A percentile compares a stretch with the other conserved stretches of the same genome.
phyloP scores from a whole-genome alignment of 2,113 vertebrate species.

The Nanorana parkeri region DNA sequence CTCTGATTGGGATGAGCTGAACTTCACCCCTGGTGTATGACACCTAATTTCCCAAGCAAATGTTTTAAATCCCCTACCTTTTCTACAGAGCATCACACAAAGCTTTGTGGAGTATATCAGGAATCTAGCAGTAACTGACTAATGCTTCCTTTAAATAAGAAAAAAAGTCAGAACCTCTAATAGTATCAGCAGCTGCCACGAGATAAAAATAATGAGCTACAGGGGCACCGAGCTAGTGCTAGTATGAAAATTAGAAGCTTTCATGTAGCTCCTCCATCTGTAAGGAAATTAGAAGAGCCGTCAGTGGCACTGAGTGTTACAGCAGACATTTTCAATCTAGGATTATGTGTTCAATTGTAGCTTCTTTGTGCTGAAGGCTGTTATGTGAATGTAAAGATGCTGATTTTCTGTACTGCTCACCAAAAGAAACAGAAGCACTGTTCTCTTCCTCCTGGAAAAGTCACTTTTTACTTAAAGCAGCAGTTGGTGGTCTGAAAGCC shows the following conservation, averaged over 20 bases:
- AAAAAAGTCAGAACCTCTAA: constrained; percentile 69
- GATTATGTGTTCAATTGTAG: constrained; percentile 57
- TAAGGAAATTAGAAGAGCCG: constrained; percentile 54
- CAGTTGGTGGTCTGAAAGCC: background rate
- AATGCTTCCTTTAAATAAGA: constrained; percentile 71
- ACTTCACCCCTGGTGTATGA: constrained; percentile 73
- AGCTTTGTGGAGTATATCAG: constrained; percentile 70
- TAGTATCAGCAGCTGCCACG: constrained; percentile 69
- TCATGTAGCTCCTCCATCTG: constrained; percentile 57
- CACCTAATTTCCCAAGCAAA: constrained; percentile 75
- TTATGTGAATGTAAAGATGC: constrained; percentile 53
- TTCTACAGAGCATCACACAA: constrained; percentile 68
- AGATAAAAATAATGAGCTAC: constrained; percentile 70
- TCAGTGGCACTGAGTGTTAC: constrained; percentile 35
- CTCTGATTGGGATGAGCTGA: constrained; percentile 72
- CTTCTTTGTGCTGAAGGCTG: constrained; percentile 55
- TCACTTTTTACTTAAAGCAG: background rate
- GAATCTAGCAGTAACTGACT: constrained; percentile 68
- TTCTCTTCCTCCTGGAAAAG: constrained; percentile 41
- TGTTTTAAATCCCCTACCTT: constrained; percentile 70
- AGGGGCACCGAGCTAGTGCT: constrained; percentile 61
- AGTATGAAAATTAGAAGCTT: constrained; percentile 66
- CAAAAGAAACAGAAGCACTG: constrained; percentile 23
- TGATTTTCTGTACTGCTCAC: constrained; percentile 38
- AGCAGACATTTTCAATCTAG: constrained; percentile 43